These are phyloP conservation scores for Periphyllus acericola DNA, from an alignment of 2,888 invertebrate species.

Conservation along the genomic window DNA sequence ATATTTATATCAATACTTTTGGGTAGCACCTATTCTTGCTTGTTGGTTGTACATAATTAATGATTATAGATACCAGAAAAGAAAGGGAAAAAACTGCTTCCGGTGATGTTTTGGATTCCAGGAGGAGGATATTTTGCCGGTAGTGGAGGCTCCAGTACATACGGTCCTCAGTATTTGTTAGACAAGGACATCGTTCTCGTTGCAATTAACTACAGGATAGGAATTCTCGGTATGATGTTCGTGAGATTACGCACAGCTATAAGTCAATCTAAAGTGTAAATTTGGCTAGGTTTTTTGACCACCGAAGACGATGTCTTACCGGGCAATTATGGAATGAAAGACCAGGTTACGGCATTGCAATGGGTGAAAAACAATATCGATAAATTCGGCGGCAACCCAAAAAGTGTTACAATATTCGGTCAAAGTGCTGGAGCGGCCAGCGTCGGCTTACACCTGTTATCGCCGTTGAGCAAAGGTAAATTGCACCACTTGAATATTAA, in stretches of 20 bases:
- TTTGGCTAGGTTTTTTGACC: slow-evolving; percentile 72
- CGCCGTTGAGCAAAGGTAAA: slow-evolving; percentile 65
- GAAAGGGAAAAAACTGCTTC: slow-evolving; percentile 54
- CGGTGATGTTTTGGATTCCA: slow-evolving; percentile 70
- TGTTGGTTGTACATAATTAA: too few species aligned
- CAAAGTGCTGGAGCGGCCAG: slow-evolving; percentile 79
- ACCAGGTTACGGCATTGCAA: slow-evolving; percentile 70
- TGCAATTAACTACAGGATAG: slow-evolving; percentile 63
- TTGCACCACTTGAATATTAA: not conserved
- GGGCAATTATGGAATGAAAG: slow-evolving; percentile 62
- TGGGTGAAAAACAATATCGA: slow-evolving; percentile 74
- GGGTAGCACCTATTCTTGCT: too few species aligned
- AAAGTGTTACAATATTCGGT: slow-evolving; percentile 76
- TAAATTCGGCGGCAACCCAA: slow-evolving; percentile 74
- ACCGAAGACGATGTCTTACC: slow-evolving; percentile 73
- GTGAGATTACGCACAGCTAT: not conserved
- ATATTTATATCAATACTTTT: too few species aligned
- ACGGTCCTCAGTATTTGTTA: slow-evolving; percentile 63
- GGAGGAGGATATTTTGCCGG: slow-evolving; percentile 69
- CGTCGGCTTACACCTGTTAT: slow-evolving; percentile 77
- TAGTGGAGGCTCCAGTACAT: slow-evolving; percentile 29
- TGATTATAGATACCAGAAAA: too few species aligned
- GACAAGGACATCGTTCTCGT: slow-evolving; percentile 65
- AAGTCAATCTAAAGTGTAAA: not conserved
- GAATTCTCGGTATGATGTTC: slow-evolving; percentile 55